Percentiles rank a stretch among this genome's conserved stretches.
phyloP scores from a whole-genome alignment of 2,888 invertebrate species.

The Oligia strigilis region DNA sequence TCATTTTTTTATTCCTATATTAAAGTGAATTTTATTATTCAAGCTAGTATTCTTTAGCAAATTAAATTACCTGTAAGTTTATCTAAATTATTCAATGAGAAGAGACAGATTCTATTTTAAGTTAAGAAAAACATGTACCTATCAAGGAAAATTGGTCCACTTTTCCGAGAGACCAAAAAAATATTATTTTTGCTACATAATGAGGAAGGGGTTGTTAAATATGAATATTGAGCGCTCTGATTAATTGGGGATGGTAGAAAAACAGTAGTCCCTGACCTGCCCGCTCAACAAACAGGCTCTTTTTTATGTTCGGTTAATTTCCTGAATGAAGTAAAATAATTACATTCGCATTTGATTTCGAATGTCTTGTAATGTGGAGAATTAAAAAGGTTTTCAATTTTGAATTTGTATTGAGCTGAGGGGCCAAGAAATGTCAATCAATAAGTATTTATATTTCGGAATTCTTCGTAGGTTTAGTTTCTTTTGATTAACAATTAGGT shows the following conservation, averaged over 20 bases:
- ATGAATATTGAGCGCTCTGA: conserved; percentile 40
- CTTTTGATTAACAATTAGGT: background rate
- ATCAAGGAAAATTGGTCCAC: background rate
- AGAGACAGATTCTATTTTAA: background rate
- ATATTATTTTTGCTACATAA: conserved; percentile 4
- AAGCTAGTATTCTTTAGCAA: conserved; percentile 10
- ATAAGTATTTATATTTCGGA: background rate
- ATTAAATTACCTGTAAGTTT: background rate
- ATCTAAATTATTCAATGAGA: background rate
- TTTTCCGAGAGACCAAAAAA: background rate
- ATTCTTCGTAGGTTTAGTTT: background rate
- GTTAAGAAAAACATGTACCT: conserved; percentile 4
- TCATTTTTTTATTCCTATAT: conserved; percentile 23
- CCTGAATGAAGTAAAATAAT: conserved; percentile 36
- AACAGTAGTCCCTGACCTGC: conserved; percentile 40
- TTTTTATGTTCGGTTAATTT: conserved; percentile 25
- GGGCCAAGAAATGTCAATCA: background rate
- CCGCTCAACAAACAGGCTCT: conserved; percentile 28
- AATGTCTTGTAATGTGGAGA: conserved; percentile 5
- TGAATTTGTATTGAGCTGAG: background rate
- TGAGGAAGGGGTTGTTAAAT: conserved; percentile 45
- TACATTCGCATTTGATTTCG: conserved; percentile 7
- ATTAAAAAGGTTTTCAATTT: background rate
- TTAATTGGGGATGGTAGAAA: conserved; percentile 39
- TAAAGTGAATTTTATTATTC: conserved; percentile 34